Conservation (phyloP, 1,140 invertebrate species). For the Saccostrea echinata region DNA sequence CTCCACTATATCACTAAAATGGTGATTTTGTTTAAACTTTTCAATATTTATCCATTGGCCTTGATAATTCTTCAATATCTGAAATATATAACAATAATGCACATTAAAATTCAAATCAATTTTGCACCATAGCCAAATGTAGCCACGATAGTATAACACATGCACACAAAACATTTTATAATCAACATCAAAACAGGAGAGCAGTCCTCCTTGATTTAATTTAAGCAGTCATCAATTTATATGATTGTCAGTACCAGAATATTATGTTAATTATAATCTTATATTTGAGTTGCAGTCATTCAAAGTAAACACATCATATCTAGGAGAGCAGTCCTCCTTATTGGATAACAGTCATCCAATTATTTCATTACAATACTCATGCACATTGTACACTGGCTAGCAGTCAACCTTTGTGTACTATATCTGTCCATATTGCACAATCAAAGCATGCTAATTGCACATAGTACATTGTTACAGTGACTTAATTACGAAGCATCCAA, state of each 20-base stretch:
- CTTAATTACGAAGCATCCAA: background rate
- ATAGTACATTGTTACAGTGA: background rate
- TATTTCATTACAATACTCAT: no score
- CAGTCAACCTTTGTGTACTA: no score
- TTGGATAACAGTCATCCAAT: background rate
- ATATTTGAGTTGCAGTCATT: no score
- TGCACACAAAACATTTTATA: background rate
- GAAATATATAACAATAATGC: constrained; percentile 26
- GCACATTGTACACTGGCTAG: no score
- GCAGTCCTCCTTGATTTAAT: background rate
- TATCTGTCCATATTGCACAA: no score
- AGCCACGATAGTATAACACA: background rate
- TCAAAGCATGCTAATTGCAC: no score
- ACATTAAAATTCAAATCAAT: background rate
- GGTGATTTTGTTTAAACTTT: no score
- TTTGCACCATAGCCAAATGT: background rate
- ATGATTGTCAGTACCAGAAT: background rate
- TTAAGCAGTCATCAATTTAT: background rate
- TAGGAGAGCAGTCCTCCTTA: background rate
- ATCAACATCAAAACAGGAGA: background rate
- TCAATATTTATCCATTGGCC: no score
- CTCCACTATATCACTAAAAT: no score
- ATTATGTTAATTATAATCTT: no score
- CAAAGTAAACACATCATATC: no score
- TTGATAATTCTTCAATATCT: constrained; percentile 7